A percentile compares a stretch with the other conserved stretches of the same genome.
phyloP scores from a whole-genome alignment of 2,888 invertebrate genomes.

The Odontomyia ornata region DNA sequence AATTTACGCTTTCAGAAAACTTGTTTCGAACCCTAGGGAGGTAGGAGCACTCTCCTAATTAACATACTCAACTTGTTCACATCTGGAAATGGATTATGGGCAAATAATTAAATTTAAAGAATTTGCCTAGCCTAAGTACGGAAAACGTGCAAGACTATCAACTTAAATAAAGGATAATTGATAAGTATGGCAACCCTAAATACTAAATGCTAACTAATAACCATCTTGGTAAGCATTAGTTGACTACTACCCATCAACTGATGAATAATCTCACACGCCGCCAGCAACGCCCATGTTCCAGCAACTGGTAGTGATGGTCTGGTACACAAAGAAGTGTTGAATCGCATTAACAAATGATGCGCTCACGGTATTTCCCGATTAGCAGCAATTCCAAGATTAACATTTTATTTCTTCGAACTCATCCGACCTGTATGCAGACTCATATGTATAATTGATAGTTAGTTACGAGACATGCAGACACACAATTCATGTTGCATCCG shows the following conservation, averaged over 20 bases:
- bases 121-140: too few relatives aligned
- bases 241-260: not conserved
- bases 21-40: too few relatives aligned
- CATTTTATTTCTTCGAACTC: not conserved
- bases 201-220: not conserved
- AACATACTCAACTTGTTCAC: too few relatives aligned
- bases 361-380: slow-evolving; percentile 25
- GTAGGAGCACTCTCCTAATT: too few relatives aligned
- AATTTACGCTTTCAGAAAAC: too few relatives aligned
- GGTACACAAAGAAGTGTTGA: not conserved
- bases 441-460: not conserved
- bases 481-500: slow-evolving; percentile 1
- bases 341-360: slow-evolving; percentile 21
- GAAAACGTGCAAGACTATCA: too few relatives aligned
- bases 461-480: too few relatives aligned
- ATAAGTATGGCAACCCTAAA: not conserved
- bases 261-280: not conserved
- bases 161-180: too few relatives aligned
- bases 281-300: slow-evolving; percentile 10
- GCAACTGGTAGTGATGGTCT: not conserved
- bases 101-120: too few relatives aligned
- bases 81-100: too few relatives aligned
- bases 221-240: not conserved
- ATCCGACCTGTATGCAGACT: not conserved
- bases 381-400: not conserved